Evolutionary conservation across 2,113 vertebrate species (phyloP), one percentile per base, ranked within the genome.

Genomic region (Pachycephala philippinensis): DNA sequence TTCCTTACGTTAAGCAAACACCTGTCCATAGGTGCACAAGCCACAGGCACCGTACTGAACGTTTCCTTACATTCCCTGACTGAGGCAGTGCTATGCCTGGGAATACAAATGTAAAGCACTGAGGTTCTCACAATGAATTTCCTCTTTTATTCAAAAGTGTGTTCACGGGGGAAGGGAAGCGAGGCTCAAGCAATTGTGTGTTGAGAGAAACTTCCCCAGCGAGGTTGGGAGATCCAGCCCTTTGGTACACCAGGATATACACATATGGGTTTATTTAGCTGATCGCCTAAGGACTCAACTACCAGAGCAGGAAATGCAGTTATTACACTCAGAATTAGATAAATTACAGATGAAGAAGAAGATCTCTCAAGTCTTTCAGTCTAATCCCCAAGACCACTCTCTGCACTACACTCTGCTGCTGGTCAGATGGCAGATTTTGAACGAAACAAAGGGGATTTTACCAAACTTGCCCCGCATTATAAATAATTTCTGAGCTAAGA

Each of bases 231-330:
- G 45, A 76, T 6, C 8, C 49, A 88, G 26, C 33, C 11, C 59
- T 68, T 56, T 2, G 17, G 49, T 78, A 56, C 64, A 44, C 18
- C 57, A 33, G 37, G 44, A 79, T 26, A 16, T 3, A 9, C 0
- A 35, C 33, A 4, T 1, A 2, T 5, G 70, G 89, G 59, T 71
- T 91, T 83, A 71, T 68, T 90, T 53, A 89, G 77, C 39, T 18
- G 30, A 44, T 31, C 0, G 2, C 53, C 31, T 70, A 81, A 37
- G 70, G 86, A 69, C 70, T 69, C 4, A 89, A 35, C 17, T 49
- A 33, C 71, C 21, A 57, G 52, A 90, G 87, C 40, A 79, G 82
- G 72, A 93, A 94, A 83, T 45, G 30, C 57, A 78, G 80, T 71
- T 89, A 30, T 56, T 79, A 50, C 31, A 30, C 56, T 66, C 61